phyloP scores from a whole-genome alignment of 2,888 invertebrate genomes.

The Acheta domesticus region DNA sequence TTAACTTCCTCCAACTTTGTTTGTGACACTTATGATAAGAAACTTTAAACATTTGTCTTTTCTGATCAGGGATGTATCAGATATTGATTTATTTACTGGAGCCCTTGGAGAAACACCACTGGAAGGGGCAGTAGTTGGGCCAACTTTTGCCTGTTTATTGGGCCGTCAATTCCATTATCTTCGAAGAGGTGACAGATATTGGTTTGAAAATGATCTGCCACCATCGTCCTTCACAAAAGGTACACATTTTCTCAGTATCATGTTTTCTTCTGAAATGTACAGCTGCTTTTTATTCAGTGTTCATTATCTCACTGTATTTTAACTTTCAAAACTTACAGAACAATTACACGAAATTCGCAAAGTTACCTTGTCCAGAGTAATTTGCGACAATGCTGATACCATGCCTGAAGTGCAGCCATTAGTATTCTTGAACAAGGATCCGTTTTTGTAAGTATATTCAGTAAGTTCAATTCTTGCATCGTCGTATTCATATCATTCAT shows the following conservation, averaged over 20 bases:
- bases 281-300: too few relatives aligned
- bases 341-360: conserved; percentile 55
- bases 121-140: conserved; percentile 57
- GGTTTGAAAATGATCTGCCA: conserved; percentile 59
- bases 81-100: conserved; percentile 59
- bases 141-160: conserved; percentile 58
- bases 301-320: background rate
- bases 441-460: conserved; percentile 51
- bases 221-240: conserved; percentile 52
- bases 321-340: conserved; percentile 40
- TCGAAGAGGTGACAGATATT: conserved; percentile 58
- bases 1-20: background rate
- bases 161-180: conserved; percentile 56
- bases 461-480: too few relatives aligned
- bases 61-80: conserved; percentile 47
- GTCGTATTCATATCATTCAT: too few relatives aligned
- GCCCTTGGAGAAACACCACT: conserved; percentile 55
- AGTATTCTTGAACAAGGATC: conserved; percentile 53
- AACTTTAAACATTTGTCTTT: background rate
- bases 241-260: conserved; percentile 30
- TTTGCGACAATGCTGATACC: conserved; percentile 55
- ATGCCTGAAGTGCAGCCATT: conserved; percentile 52
- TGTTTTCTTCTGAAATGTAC: too few relatives aligned
- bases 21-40: background rate
- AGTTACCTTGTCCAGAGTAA: conserved; percentile 51